Conservation (phyloP, 2,113 vertebrate species). For the Ailuropoda melanoleuca region DNA sequence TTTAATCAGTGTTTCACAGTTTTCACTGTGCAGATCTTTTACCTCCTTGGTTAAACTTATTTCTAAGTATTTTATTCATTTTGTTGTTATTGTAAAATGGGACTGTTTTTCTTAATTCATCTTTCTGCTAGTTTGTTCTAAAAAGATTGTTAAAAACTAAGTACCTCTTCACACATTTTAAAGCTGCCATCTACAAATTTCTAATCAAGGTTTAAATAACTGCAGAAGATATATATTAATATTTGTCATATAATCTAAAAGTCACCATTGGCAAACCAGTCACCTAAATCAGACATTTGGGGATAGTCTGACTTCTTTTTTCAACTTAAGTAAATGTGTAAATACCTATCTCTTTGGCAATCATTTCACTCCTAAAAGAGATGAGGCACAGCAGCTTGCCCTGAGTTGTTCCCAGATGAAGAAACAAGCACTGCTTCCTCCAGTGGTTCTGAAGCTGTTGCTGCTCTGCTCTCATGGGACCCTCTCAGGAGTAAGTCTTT, state of each 20-base stretch:
- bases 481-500: neutral
- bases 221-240: slow-evolving; percentile 14
- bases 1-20: neutral
- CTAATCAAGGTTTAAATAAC: slow-evolving; percentile 41
- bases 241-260: slow-evolving; percentile 10
- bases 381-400: neutral
- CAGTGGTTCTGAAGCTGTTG: slow-evolving; percentile 1
- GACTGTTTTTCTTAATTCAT: neutral
- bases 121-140: neutral
- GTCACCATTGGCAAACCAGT: neutral
- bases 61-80: neutral
- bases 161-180: slow-evolving; percentile 20
- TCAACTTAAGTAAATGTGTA: neutral
- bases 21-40: neutral
- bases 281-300: neutral
- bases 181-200: neutral
- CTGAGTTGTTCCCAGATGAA: neutral
- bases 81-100: neutral
- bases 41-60: neutral
- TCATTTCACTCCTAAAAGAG: slow-evolving; percentile 1
- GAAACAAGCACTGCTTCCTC: neutral
- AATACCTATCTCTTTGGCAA: neutral
- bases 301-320: slow-evolving; percentile 20
- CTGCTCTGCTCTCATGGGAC: neutral
- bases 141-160: slow-evolving; percentile 11